phyloP scores from a whole-genome alignment of 2,113 vertebrate species.

The Mustela lutreola region DNA sequence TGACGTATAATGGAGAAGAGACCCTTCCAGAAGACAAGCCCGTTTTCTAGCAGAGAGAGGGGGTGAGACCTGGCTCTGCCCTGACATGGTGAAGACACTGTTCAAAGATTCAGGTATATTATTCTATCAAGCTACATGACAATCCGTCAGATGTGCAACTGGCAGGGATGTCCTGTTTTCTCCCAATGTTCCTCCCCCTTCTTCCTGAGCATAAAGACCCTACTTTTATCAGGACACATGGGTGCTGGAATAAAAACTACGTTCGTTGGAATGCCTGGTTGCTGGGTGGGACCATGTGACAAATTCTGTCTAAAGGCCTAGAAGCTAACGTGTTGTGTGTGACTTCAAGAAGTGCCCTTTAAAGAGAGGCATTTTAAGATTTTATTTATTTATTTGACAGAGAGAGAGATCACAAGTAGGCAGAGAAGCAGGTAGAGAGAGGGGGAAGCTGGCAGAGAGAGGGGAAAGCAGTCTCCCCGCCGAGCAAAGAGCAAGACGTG shows the following conservation, averaged over 20 bases:
- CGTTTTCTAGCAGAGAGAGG: neutral
- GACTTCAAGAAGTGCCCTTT: neutral
- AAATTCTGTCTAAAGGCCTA: neutral
- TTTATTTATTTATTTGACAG: too few relatives aligned
- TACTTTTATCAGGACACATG: neutral
- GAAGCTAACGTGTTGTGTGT: neutral
- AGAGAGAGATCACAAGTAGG: too few relatives aligned
- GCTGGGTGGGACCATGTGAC: neutral
- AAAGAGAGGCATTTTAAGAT: neutral
- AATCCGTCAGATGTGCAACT: too few relatives aligned
- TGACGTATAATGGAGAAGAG: neutral
- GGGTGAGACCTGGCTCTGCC: neutral
- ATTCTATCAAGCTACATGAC: accelerated
- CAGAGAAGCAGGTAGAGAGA: too few relatives aligned
- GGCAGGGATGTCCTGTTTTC: neutral
- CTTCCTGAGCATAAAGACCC: neutral
- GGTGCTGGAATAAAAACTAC: neutral
- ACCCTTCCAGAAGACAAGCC: neutral
- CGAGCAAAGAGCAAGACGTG: too few relatives aligned
- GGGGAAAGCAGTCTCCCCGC: too few relatives aligned
- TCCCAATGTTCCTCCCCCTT: accelerated
- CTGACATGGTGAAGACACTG: too few relatives aligned
- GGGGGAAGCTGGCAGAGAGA: too few relatives aligned
- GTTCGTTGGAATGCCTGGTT: neutral
- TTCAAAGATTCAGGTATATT: accelerated